phyloP scores from a whole-genome alignment of 2,888 invertebrate genomes.

The Druceiella hillmani region DNA sequence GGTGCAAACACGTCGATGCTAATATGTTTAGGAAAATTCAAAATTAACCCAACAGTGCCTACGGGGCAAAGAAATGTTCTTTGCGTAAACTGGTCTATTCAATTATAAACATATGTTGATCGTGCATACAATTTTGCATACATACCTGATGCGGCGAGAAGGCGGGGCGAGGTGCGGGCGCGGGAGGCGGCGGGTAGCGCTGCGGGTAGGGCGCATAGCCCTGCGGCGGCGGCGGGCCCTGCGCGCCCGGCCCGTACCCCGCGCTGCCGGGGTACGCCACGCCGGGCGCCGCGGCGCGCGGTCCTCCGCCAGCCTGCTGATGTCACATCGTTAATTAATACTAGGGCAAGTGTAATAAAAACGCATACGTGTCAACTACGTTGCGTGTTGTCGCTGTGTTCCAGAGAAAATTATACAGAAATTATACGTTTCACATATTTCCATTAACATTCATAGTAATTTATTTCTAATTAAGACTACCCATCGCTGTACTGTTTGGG shows the following conservation, averaged over 20 bases:
- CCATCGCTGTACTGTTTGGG: too few species aligned
- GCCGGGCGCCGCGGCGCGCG: conserved; percentile 26
- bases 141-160: conserved; percentile 48
- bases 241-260: conserved; percentile 45
- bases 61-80: too few species aligned
- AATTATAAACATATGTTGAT: too few species aligned
- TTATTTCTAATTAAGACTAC: too few species aligned
- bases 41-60: too few species aligned
- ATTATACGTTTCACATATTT: too few species aligned
- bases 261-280: conserved; percentile 40
- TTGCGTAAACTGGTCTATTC: too few species aligned
- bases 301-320: conserved; percentile 32
- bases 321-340: conserved; percentile 38
- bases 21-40: too few species aligned
- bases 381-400: conserved; percentile 20
- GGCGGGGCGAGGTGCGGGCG: conserved; percentile 44
- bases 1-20: too few species aligned
- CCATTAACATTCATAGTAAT: too few species aligned
- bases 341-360: too few species aligned
- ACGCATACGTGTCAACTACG: conserved; percentile 32
- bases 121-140: too few species aligned
- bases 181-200: conserved; percentile 46
- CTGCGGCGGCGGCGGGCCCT: conserved; percentile 48
- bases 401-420: background rate
- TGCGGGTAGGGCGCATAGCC: conserved; percentile 57